A percentile compares a stretch with the other conserved stretches of the same genome.
These are phyloP conservation scores for Argya squamiceps DNA, from an alignment of 2,797 vertebrate species.

Conservation along the genomic window DNA sequence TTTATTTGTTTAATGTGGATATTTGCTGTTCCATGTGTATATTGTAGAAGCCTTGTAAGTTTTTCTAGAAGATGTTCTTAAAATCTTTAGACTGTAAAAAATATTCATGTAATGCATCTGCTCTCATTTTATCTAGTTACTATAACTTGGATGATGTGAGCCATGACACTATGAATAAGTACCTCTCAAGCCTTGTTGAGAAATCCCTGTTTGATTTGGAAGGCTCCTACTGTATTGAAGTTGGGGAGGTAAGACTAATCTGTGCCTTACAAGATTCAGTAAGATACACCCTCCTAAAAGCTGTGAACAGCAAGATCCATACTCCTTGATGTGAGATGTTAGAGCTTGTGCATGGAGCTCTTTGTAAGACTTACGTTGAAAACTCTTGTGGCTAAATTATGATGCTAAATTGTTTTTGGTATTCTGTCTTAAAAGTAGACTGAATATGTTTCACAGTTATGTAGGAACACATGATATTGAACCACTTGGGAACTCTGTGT, in stretches of 20 bases:
- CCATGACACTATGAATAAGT: constrained; percentile 92
- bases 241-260: constrained; percentile 85
- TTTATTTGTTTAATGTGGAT: not conserved
- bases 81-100: not conserved
- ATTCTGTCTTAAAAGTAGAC: not conserved
- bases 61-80: constrained; percentile 5
- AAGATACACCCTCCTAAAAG: not conserved
- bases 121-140: constrained; percentile 82
- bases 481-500: not conserved
- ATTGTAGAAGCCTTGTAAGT: not conserved
- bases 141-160: constrained; percentile 91
- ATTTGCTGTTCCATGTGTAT: not conserved
- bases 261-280: not conserved
- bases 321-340: not conserved
- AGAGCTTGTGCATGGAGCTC: not conserved
- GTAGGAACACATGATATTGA: not conserved
- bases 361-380: not conserved
- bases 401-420: not conserved
- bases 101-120: not conserved
- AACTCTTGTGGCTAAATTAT: not conserved
- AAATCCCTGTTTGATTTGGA: constrained; percentile 89
- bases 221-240: constrained; percentile 91
- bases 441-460: not conserved
- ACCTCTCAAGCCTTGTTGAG: constrained; percentile 90
- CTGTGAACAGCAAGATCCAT: not conserved